Evolutionary conservation across 1,140 invertebrate species (phyloP).

Genomic region (Eriosoma lanigerum): DNA sequence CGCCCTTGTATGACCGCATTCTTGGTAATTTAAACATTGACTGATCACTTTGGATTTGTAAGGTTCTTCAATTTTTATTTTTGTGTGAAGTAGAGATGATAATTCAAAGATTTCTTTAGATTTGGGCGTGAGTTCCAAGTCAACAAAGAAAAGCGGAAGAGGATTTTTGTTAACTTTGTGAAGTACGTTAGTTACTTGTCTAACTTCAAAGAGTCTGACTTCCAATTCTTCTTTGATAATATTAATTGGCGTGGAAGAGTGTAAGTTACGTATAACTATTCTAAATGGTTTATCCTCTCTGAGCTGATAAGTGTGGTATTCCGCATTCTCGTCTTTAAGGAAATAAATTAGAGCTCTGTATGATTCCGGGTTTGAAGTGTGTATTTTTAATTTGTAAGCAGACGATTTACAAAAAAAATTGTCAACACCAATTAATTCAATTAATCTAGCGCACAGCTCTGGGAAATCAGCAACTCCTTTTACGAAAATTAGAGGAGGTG

Average conservation of each 20-base stretch:
- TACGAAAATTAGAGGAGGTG: not conserved
- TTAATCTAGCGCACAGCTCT: not conserved
- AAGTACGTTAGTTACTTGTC: conserved; percentile 7
- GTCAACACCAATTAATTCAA: not conserved
- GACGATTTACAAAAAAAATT: not conserved
- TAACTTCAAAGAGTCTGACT: not conserved
- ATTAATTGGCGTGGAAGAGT: not conserved
- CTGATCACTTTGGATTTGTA: conserved; percentile 54
- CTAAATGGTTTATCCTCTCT: not conserved
- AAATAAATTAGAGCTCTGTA: not conserved
- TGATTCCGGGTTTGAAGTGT: not conserved
- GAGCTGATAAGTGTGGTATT: not conserved
- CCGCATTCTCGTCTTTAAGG: not conserved
- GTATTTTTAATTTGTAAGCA: not conserved
- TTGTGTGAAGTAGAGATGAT: conserved; percentile 55
- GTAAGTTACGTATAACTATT: not conserved
- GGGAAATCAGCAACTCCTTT: not conserved
- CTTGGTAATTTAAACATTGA: conserved; percentile 58
- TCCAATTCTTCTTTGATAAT: not conserved
- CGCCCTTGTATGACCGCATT: conserved; percentile 57
- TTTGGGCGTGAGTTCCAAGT: conserved; percentile 57
- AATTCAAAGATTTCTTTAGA: conserved; percentile 57
- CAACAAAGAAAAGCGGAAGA: conserved; percentile 57
- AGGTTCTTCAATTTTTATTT: conserved; percentile 56
- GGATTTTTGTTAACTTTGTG: conserved; percentile 55